Evolutionary conservation across 1,140 invertebrate genomes (phyloP).

Genomic region (Cepaea nemoralis): DNA sequence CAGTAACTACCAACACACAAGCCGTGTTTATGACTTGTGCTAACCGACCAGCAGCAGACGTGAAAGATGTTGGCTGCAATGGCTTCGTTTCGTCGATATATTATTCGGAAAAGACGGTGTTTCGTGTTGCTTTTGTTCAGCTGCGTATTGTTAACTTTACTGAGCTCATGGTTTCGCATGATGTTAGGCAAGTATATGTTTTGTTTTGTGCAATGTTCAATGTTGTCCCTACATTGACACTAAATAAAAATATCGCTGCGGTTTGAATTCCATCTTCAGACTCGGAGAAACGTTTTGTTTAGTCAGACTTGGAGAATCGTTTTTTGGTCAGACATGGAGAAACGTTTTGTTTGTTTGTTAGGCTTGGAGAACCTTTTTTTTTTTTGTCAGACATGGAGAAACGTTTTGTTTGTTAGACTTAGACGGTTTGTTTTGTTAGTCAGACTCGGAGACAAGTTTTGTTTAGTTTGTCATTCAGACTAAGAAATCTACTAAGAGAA

Average conservation of each 20-base stretch:
- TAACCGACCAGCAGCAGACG: no score
- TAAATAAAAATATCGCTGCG: background rate
- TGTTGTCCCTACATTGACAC: background rate
- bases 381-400: no score
- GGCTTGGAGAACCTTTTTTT: no score
- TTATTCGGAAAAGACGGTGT: background rate
- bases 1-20: no score
- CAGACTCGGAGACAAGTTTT: no score
- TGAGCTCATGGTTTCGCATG: background rate
- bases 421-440: no score
- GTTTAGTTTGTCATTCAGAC: no score
- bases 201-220: background rate
- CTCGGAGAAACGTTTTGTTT: background rate
- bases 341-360: no score
- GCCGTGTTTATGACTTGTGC: no score
- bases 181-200: background rate
- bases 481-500: no score
- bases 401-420: no score
- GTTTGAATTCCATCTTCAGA: background rate
- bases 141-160: background rate
- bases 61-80: constrained; percentile 25
- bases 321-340: background rate
- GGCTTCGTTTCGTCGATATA: background rate
- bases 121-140: background rate
- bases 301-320: background rate